Base-by-base conservation (phyloP, 2,888 invertebrate species). In the Germaria angustata region DNA sequence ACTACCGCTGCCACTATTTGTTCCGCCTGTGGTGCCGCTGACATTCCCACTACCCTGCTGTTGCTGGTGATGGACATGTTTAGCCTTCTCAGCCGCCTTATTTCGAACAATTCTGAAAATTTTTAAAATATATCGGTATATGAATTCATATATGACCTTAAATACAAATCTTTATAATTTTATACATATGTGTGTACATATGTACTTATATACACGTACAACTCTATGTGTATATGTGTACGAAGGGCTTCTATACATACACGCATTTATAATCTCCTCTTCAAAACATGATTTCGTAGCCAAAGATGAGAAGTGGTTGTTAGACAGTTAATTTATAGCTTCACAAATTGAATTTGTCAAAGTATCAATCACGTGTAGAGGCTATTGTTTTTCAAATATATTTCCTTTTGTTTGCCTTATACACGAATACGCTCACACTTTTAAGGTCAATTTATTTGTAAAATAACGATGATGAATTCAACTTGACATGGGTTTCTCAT, bases 31-130 rank as follows among this genome's bases (percentile, higher is more conserved):
- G 68, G 87, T 93, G 92, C 88, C 93, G 92, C 90, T 93, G 92
- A 88, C 93, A 92, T 87, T 93, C 92, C 86, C 86, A 85, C 94
- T 93, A 84, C 93, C 93, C 84, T 93, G 93, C 85, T 94, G 94
- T 86, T 94, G 94, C 86, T 95, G 95, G 87, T 96, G 95, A 92
- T 96, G 96, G 51, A 96, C 96, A 88, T 96, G 96, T 90, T 98
- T 98, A 88, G 98, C 98, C 89, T 98, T 98, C 92, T 99, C 99
- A 11, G 98, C 98, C 11, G 98, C 98, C 90, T 98, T 98, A 92
- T 98, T 98, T 86, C 98, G 94, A 77, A 98, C 98, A 92, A 98
- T 98, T 93, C 98, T 98, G 92, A 13, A 53, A 65, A 55, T 34
- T 13, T n/a, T 13, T n/a, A 8, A 17, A 59, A n/a, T 49, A 1